Base-by-base conservation (phyloP, 2,888 invertebrate genomes). In the Micoletzkya japonica region DNA sequence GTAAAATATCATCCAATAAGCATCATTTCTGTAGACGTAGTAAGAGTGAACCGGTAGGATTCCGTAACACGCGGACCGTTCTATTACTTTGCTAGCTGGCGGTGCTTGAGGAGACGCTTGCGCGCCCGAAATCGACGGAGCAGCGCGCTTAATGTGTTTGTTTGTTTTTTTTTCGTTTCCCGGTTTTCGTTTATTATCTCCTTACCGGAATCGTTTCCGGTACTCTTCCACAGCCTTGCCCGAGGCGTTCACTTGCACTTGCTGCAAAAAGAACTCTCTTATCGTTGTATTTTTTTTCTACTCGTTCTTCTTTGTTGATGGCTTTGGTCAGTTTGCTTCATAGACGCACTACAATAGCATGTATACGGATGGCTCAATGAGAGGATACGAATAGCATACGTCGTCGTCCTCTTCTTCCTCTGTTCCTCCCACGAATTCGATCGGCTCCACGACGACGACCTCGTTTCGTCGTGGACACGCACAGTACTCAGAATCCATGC, bases 401-500 rank as follows among this genome's bases (percentile, higher is more conserved):
- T 54, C 28, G 34, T 4, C 14, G 4, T 57, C 57, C 34, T 17
- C 57, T 7, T 57, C 26, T 14, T 56, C 56, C 20, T 50, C 50
- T 52, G 26, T 32, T 56, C 56, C 10, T 6, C 32, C 52, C 4
- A 3, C 6, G 20, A 24, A 24, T 17, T 20, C 50, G 4, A 20
- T 4, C 26, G 56, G 56, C 6, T 30, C 32, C n/a, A 20, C 61
- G n/a, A 26, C 24, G n/a, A 44, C 24, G 14, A 59, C 14, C 59
- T 32, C 36, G 30, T 7, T 26, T 24, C 67, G 28, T 7, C 30
- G 26, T 6, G 69, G 69, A 36, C 69, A 69, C 56, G 69, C 50
- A 32, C 69, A 69, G 69, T 69, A 69, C 28, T 36, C 49, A 50
- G 69, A 58, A 59, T 69, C 69, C 26, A 34, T 36, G 28, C 69